Base-by-base conservation (phyloP, 2,888 invertebrate species). In the Lasioglossum pauxillum region DNA sequence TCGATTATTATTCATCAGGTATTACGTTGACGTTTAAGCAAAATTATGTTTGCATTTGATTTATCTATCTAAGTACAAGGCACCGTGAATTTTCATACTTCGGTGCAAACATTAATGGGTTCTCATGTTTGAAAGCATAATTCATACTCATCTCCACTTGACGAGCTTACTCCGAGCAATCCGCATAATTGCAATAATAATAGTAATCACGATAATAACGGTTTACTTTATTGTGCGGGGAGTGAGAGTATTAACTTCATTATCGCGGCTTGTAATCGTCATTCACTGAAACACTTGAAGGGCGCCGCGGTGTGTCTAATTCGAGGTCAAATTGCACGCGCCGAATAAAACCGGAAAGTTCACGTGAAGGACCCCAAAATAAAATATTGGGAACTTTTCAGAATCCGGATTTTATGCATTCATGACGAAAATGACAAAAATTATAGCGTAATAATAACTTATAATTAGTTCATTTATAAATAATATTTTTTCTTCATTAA, bases 141-240 rank as follows among this genome's bases (percentile, higher is more conserved):
- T 83, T 85, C 78, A 77, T 75, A 76, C 80, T 81, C 71, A 67
- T 79, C 83, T 79, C 38, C 72, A 44, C 67, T 78, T 73, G 74
- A 83, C 82, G 78, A 71, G 75, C 53, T 81, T 86, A 89, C 90
- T 82, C 87, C 88, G 88, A 89, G 90, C 91, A 92, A 91, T 92
- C 86, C 90, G 91, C 87, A 92, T 92, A 92, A 92, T 93, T 92
- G 90, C 91, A 89, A 89, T 91, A 92, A 93, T 93, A 90, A 92
- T 89, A 92, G 92, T 93, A 92, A 93, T 93, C 88, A 88, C 82
- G 88, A 87, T 91, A 92, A 93, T 91, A 86, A 41, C 71, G 84
- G 79, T 87, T 90, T 86, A 81, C 84, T 64, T 67, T 44, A 84
- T 87, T 90, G 87, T 88, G 74, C 73, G 72, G 44, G 75, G 73